A percentile compares a stretch with the other conserved stretches of the same genome.
phyloP scores from a whole-genome alignment of 92 coral and sea anemone genomes.

The Virgularia gustaviana region DNA sequence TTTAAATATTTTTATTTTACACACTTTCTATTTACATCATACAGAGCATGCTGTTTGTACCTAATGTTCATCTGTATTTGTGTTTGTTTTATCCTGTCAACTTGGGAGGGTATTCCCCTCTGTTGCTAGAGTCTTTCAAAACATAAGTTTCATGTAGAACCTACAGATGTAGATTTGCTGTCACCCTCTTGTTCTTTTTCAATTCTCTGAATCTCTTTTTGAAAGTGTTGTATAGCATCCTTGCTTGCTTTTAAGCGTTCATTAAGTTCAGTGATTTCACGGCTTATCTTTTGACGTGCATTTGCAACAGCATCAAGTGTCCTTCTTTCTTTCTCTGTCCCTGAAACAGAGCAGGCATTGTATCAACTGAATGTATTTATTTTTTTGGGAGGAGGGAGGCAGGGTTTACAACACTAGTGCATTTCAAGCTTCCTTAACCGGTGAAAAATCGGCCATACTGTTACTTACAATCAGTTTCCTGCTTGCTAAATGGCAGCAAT shows the following conservation, averaged over 20 bases:
- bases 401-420: not conserved
- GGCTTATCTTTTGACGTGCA: constrained; percentile 84
- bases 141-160: too few species aligned
- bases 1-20: too few species aligned
- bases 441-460: not conserved
- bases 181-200: constrained; percentile 76
- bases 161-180: constrained; percentile 1
- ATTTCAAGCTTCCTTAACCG: not conserved
- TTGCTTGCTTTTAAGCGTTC: constrained; percentile 84
- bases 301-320: constrained; percentile 70
- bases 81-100: too few species aligned
- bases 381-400: too few species aligned
- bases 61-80: too few species aligned
- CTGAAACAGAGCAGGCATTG: constrained; percentile 38
- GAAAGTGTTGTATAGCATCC: constrained; percentile 73
- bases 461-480: constrained; percentile 87
- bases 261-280: constrained; percentile 83
- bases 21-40: too few species aligned
- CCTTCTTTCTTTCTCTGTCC: constrained; percentile 80
- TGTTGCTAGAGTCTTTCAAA: too few species aligned
- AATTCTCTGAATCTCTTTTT: constrained; percentile 67
- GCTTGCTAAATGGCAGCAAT: constrained; percentile 77
- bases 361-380: not conserved
- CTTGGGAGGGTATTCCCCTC: too few species aligned
- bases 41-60: too few species aligned